phyloP scores from a whole-genome alignment of 2,888 invertebrate genomes.

The Drosophila atripex region DNA sequence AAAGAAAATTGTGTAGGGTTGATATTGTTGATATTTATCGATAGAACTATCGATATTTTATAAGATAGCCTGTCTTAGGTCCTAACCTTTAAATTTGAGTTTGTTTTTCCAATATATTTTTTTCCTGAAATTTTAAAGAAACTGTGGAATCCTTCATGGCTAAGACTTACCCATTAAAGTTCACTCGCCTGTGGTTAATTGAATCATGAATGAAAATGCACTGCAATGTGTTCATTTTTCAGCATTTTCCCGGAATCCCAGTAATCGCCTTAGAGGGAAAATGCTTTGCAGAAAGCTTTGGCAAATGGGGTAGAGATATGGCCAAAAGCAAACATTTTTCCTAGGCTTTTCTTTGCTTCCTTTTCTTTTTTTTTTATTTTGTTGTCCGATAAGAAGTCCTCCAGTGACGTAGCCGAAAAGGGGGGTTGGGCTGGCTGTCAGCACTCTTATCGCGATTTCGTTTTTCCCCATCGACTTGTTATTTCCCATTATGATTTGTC shows the following conservation, averaged over 20 bases:
- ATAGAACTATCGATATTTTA: too few relatives aligned
- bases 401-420: conserved; percentile 12
- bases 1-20: background rate
- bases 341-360: conserved; percentile 87
- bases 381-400: conserved; percentile 84
- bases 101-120: too few relatives aligned
- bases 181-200: conserved; percentile 71
- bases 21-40: too few relatives aligned
- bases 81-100: too few relatives aligned
- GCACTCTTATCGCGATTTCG: conserved; percentile 51
- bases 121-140: too few relatives aligned
- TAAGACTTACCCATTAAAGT: conserved; percentile 36
- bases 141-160: background rate
- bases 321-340: conserved; percentile 56
- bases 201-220: conserved; percentile 65
- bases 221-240: conserved; percentile 58
- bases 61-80: too few relatives aligned
- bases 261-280: conserved; percentile 61
- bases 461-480: conserved; percentile 38
- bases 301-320: conserved; percentile 1
- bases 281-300: background rate
- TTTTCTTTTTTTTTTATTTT: conserved; percentile 88
- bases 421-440: conserved; percentile 23
- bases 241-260: conserved; percentile 54
- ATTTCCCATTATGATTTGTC: conserved; percentile 59